phyloP scores from a whole-genome alignment of 2,888 invertebrate genomes.

The Abscondita cerata region DNA sequence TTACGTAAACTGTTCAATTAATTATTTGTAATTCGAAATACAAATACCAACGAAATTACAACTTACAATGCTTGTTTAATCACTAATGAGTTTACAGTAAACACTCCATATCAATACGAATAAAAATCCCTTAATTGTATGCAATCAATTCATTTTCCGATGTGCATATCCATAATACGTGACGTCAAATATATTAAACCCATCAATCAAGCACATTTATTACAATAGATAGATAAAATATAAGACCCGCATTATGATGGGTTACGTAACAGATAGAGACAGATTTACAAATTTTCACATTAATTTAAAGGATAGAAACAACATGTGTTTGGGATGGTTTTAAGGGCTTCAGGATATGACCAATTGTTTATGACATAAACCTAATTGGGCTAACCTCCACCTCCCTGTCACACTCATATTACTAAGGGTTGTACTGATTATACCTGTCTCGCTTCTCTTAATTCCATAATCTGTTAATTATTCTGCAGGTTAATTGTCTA shows the following conservation, averaged over 20 bases:
- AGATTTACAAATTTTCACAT: constrained; percentile 18
- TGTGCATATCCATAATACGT: constrained; percentile 46
- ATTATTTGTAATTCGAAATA: constrained; percentile 59
- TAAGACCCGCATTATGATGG: background rate
- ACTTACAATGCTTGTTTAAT: constrained; percentile 54
- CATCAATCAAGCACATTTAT: constrained; percentile 32
- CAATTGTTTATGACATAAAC: constrained; percentile 58
- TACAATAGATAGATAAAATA: constrained; percentile 10
- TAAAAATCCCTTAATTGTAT: constrained; percentile 53
- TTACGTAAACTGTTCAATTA: constrained; percentile 58
- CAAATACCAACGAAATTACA: constrained; percentile 57
- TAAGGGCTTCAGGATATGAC: constrained; percentile 54
- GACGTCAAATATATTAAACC: constrained; percentile 43
- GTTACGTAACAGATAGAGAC: constrained; percentile 18
- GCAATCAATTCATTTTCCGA: constrained; percentile 49
- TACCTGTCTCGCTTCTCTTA: constrained; percentile 39
- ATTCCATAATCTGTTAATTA: constrained; percentile 46
- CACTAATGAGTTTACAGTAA: constrained; percentile 57
- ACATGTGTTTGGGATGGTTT: constrained; percentile 53
- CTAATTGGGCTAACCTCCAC: constrained; percentile 49
- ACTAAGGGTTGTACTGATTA: constrained; percentile 17
- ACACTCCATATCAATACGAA: constrained; percentile 46
- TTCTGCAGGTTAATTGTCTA: constrained; percentile 29
- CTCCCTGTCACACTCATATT: constrained; percentile 37
- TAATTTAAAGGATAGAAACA: constrained; percentile 37